phyloP scores from a whole-genome alignment of 2,113 vertebrate species.

The Baryphthengus martii region DNA sequence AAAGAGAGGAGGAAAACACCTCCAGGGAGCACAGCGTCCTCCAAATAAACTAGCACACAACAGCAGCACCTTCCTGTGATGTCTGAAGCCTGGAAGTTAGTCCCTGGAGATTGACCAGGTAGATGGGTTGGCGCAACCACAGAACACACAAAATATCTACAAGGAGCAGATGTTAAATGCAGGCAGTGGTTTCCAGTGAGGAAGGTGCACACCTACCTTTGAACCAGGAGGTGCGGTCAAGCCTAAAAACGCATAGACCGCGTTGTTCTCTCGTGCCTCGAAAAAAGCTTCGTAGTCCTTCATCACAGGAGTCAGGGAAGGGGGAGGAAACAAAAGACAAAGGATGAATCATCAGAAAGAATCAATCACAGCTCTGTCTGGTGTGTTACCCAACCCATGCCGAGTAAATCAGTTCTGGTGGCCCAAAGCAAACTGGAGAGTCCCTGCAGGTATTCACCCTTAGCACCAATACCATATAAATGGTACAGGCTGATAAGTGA shows the following conservation, averaged over 20 bases:
- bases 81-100: background rate
- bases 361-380: background rate
- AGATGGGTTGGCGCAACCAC: background rate
- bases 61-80: background rate
- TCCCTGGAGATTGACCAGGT: background rate
- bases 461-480: background rate
- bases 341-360: background rate
- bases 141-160: background rate
- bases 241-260: conserved; percentile 92
- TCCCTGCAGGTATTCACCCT: background rate
- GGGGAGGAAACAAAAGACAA: background rate
- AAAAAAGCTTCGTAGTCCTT: conserved; percentile 96
- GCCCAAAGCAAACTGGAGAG: accelerated
- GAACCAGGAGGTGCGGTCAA: conserved; percentile 93
- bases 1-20: background rate
- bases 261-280: conserved; percentile 93
- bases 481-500: background rate
- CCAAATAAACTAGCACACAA: background rate
- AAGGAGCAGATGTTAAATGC: background rate
- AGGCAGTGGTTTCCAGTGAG: background rate
- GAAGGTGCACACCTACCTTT: conserved; percentile 77
- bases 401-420: background rate
- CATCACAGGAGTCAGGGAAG: accelerated
- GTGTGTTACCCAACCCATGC: background rate
- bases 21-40: background rate